Evolutionary conservation across 2,113 vertebrate genomes (phyloP).

Genomic region (Alaudala cheleensis): DNA sequence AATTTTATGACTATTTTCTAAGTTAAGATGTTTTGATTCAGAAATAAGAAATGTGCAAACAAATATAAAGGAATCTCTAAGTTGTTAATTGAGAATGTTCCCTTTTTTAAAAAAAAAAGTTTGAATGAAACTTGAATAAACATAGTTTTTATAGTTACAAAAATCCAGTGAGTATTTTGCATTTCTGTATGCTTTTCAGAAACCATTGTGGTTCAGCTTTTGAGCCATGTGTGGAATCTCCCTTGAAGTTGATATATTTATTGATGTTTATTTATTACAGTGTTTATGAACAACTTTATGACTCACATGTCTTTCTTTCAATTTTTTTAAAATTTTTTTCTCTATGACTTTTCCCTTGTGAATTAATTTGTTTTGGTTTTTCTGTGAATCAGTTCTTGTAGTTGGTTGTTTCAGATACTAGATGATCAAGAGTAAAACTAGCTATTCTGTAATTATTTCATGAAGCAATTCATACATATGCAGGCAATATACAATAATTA

Average conservation of each 20-base stretch:
- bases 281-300: background rate
- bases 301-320: background rate
- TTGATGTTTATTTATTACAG: background rate
- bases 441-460: background rate
- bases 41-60: background rate
- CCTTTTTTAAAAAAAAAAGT: background rate
- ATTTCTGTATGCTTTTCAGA: background rate
- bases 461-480: background rate
- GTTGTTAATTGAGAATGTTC: background rate
- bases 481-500: background rate
- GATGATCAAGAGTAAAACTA: background rate
- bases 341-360: background rate
- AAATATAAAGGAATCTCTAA: background rate
- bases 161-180: background rate
- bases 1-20: background rate
- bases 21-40: background rate
- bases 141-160: background rate
- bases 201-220: background rate
- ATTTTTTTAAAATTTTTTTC: no score
- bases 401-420: background rate
- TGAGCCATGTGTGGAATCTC: background rate
- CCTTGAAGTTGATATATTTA: background rate
- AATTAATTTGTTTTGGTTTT: background rate
- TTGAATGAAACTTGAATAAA: background rate
- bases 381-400: background rate